Percentiles rank a stretch among this genome's conserved stretches.
Conservation (phyloP, 1,140 invertebrate species). For the Paraescarpia echinospica region DNA sequence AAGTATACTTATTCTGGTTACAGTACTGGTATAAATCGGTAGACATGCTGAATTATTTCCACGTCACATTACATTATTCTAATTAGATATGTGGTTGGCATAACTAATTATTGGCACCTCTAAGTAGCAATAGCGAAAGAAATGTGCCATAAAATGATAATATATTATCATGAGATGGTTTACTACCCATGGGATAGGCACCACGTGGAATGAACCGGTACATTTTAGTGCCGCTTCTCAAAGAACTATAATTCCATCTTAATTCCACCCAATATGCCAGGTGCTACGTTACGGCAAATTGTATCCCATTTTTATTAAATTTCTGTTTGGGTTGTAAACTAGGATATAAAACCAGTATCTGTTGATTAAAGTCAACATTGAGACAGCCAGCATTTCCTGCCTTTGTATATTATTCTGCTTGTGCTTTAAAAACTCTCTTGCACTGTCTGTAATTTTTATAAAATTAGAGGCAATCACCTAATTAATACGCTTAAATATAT, state of each 20-base stretch:
- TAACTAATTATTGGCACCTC: background rate
- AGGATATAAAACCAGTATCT: background rate
- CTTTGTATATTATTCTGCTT: background rate
- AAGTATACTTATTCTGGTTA: background rate
- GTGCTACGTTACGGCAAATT: background rate
- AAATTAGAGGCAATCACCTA: background rate
- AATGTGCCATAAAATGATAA: conserved; percentile 1
- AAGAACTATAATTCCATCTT: background rate
- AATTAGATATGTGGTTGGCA: background rate
- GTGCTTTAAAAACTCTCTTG: background rate
- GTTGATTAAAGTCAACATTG: background rate
- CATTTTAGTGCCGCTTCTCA: background rate
- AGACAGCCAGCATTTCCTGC: background rate
- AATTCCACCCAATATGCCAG: background rate
- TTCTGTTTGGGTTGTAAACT: background rate
- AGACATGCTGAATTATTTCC: background rate
- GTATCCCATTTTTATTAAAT: background rate
- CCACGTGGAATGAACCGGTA: background rate
- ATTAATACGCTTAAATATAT: background rate
- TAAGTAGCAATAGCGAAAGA: background rate
- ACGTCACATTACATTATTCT: background rate
- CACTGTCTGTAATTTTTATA: background rate
- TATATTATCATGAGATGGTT: background rate
- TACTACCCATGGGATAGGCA: background rate
- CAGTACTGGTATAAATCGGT: background rate